These are phyloP conservation scores for Hydropsyche tenuis DNA, from an alignment of 1,140 invertebrate genomes.

Conservation along the genomic window DNA sequence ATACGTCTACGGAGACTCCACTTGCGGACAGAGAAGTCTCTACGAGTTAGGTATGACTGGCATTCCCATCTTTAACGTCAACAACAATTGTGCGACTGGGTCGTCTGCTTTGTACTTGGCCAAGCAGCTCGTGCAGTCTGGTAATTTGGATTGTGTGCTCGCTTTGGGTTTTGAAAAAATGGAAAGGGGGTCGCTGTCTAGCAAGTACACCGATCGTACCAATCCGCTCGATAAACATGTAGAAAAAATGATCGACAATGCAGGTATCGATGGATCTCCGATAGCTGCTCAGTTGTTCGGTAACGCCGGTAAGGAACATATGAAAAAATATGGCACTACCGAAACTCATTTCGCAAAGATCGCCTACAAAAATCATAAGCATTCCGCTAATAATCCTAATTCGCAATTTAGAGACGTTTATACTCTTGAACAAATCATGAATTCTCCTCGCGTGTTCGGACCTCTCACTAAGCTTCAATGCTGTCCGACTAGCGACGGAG, in stretches of 20 bases:
- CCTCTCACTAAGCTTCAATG: slow-evolving; percentile 95
- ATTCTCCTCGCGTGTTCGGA: slow-evolving; percentile 84
- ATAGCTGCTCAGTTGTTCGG: slow-evolving; percentile 96
- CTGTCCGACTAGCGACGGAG: slow-evolving; percentile 96
- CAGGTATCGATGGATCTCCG: slow-evolving; percentile 80
- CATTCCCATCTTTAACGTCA: slow-evolving; percentile 98
- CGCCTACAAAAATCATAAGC: slow-evolving; percentile 96
- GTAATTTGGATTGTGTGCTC: slow-evolving; percentile 84
- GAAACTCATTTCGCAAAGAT: slow-evolving; percentile 96
- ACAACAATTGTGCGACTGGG: slow-evolving; percentile 98
- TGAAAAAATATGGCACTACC: slow-evolving; percentile 96
- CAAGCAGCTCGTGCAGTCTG: slow-evolving; percentile 89
- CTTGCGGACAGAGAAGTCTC: slow-evolving; percentile 91
- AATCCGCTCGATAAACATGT: slow-evolving; percentile 95
- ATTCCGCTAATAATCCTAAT: slow-evolving; percentile 94
- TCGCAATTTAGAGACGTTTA: slow-evolving; percentile 94
- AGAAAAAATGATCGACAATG: slow-evolving; percentile 80
- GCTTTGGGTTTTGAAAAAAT: slow-evolving; percentile 99
- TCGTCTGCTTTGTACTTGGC: slow-evolving; percentile 89
- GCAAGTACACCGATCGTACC: slow-evolving; percentile 85
- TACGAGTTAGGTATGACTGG: slow-evolving; percentile 96
- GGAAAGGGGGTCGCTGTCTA: slow-evolving; percentile 87
- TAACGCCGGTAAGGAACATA: slow-evolving; percentile 95
- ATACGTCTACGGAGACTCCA: slow-evolving; percentile 97
- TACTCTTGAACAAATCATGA: slow-evolving; percentile 85